phyloP scores from a whole-genome alignment of 2,797 vertebrate species.

The Cuniculus paca region DNA sequence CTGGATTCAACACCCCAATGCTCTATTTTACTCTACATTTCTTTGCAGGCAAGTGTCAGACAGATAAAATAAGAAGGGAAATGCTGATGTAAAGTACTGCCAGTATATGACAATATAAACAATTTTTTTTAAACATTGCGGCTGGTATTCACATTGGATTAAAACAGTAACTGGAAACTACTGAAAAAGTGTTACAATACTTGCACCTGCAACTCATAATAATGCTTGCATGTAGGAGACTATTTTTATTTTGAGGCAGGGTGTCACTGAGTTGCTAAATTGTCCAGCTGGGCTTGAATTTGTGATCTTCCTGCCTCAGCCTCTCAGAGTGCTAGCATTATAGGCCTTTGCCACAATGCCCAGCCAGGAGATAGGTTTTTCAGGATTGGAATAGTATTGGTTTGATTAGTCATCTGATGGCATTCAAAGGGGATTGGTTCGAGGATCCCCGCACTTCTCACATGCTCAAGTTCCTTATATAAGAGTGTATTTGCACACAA shows the following conservation, averaged over 20 bases:
- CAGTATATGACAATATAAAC: background rate
- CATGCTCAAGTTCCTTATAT: background rate
- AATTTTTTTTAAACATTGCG: background rate
- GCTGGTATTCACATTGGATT: background rate
- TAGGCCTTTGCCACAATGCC: background rate
- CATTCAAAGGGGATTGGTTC: background rate
- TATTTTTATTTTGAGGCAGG: background rate
- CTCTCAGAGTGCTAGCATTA: no score
- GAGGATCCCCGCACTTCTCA: background rate
- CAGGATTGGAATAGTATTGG: background rate
- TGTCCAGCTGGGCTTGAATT: background rate
- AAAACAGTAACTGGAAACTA: background rate
- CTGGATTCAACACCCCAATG: background rate
- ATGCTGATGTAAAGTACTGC: background rate
- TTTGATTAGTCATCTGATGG: background rate
- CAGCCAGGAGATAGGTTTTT: background rate
- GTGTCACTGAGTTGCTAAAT: background rate
- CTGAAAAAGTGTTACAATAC: background rate
- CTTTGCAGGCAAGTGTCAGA: background rate
- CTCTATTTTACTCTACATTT: background rate
- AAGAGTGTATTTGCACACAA: background rate
- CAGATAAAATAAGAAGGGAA: background rate
- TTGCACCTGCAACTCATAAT: background rate
- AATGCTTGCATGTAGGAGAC: background rate
- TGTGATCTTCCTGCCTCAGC: background rate